Evolutionary conservation across 2,797 vertebrate species (phyloP), one percentile per base, ranked within the genome.

Genomic region (Macrochelys suwanniensis): DNA sequence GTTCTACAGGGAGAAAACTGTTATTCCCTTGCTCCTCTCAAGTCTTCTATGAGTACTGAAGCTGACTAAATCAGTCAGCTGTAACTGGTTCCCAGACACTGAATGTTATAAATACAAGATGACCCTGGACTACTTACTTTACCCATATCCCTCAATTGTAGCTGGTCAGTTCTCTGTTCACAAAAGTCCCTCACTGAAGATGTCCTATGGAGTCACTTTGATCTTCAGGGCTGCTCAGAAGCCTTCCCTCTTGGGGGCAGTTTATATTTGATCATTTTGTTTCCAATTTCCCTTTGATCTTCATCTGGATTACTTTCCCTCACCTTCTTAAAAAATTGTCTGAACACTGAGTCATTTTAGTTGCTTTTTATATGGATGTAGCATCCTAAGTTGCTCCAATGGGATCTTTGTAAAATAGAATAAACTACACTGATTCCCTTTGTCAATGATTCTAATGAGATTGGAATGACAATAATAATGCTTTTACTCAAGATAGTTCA

Each of bases 281-380:
- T 74, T 74, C 23, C n/a, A 17, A 11, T 12, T 42, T 71, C 37
- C n/a, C 9, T 42, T 42, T 71, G 37, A 25, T 45, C 11, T 11
- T 71, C 68, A 23, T 42, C 68, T 45, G 68, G 23, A 45, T 74
- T 74, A 42, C 23, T 74, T 74, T 10, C 42, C 42, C 17, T 37
- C 17, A 19, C 61, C 16, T 4, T 13, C 19, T 25, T 26, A 76
- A 45, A 76, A 42, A 23, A 45, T 42, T 42, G 23, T 13, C 0
- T 6, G 21, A 13, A 53, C 54, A 45, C 42, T 19, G 11, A 28
- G 3, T 10, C 26, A 19, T 45, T 10, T 79, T 31, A 37, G 42
- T 16, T 12, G 47, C 37, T 49, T 2, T 49, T 6, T 50, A 17
- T 68, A 0, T 0, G 0, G 51, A 37, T 4, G 21, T 76, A 80